phyloP scores from a whole-genome alignment of 2,888 invertebrate species.

The Ornithoptera alexandrae region DNA sequence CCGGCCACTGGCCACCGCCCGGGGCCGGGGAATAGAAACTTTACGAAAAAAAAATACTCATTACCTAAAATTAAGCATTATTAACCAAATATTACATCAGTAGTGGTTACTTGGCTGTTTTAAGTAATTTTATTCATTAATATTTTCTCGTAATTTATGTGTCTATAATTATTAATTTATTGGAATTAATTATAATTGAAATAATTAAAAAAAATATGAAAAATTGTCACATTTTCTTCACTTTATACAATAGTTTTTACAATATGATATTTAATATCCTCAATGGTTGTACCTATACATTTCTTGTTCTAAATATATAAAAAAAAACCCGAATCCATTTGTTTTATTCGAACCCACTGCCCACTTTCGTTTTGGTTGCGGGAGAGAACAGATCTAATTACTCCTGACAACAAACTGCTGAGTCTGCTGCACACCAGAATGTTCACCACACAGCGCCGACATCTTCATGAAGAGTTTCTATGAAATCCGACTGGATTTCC shows the following conservation, averaged over 20 bases:
- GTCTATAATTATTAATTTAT: slow-evolving; percentile 79
- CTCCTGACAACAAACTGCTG: no score
- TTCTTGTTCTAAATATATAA: slow-evolving; percentile 81
- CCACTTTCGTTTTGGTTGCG: no score
- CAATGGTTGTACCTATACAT: slow-evolving; percentile 82
- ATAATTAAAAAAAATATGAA: slow-evolving; percentile 66
- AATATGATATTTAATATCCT: slow-evolving; percentile 81
- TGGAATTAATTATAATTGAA: slow-evolving; percentile 74
- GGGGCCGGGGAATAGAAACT: slow-evolving; percentile 59
- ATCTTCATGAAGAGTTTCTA: no score
- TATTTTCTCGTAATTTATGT: slow-evolving; percentile 79
- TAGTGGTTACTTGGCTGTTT: slow-evolving; percentile 78
- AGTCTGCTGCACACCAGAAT: no score
- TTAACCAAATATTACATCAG: slow-evolving; percentile 76
- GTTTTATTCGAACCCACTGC: slow-evolving; percentile 42
- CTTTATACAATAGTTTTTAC: slow-evolving; percentile 81
- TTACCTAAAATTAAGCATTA: slow-evolving; percentile 75
- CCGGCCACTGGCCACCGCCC: slow-evolving; percentile 45
- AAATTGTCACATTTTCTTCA: slow-evolving; percentile 79
- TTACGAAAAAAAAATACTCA: slow-evolving; percentile 69
- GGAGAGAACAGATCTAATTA: no score
- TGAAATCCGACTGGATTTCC: no score
- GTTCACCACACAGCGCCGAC: no score
- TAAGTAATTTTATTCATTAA: slow-evolving; percentile 73
- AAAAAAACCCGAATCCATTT: slow-evolving; percentile 62